Percentiles rank a stretch among this genome's conserved stretches.
Evolutionary conservation across 2,888 invertebrate genomes (phyloP).

Genomic region (Idaea biselata): DNA sequence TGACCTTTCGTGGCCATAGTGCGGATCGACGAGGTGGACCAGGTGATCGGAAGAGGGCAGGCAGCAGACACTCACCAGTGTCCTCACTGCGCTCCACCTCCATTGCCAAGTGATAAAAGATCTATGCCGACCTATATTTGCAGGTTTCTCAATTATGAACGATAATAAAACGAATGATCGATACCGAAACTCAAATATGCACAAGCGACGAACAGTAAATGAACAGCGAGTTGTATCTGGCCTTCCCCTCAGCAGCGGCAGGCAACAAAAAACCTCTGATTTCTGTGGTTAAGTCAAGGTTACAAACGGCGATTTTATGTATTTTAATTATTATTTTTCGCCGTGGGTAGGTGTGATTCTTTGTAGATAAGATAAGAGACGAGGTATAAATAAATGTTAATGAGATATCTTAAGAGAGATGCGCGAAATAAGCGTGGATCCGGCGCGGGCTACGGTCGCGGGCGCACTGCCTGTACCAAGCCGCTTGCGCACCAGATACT

Average conservation of each 20-base stretch:
- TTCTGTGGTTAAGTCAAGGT: constrained; percentile 20
- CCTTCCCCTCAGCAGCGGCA: constrained; percentile 5
- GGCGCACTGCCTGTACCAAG: constrained; percentile 58
- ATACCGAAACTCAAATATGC: background rate
- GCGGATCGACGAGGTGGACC: constrained; percentile 58
- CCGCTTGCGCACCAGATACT: constrained; percentile 53
- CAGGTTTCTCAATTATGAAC: constrained; percentile 9
- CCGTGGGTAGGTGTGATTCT: background rate
- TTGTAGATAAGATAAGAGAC: constrained; percentile 9
- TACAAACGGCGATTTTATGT: constrained; percentile 4
- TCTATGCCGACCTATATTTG: constrained; percentile 37
- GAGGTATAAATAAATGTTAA: constrained; percentile 9
- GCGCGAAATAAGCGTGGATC: constrained; percentile 37
- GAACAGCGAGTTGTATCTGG: background rate
- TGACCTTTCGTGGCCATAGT: constrained; percentile 56
- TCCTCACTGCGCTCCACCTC: constrained; percentile 57
- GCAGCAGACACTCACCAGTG: constrained; percentile 67
- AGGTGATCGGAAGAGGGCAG: constrained; percentile 63
- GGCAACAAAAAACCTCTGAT: constrained; percentile 14
- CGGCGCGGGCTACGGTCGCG: constrained; percentile 63
- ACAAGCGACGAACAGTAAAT: constrained; percentile 4
- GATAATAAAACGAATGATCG: background rate
- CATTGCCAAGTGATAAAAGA: constrained; percentile 53
- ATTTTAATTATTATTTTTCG: background rate
- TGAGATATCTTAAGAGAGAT: constrained; percentile 19